These are phyloP conservation scores for Erpetoichthys calabaricus DNA, from an alignment of 2,797 vertebrate species.

Conservation along the genomic window DNA sequence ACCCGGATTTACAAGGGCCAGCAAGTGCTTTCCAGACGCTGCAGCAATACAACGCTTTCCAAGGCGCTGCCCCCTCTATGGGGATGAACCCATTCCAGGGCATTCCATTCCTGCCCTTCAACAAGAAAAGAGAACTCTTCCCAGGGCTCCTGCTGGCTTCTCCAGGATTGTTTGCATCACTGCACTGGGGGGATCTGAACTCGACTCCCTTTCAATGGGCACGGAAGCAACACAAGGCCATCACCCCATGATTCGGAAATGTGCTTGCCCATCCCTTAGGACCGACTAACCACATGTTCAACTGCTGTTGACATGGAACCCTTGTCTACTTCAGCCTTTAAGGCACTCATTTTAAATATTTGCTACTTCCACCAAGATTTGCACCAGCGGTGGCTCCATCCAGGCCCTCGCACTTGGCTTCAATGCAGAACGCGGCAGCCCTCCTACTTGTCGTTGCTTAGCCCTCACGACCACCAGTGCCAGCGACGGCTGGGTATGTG, in stretches of 20 bases:
- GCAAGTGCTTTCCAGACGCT: slow-evolving; percentile 20
- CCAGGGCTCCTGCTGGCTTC: slow-evolving; percentile 20
- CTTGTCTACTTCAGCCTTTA: too few relatives aligned
- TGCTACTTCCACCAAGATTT: too few relatives aligned
- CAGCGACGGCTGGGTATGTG: too few relatives aligned
- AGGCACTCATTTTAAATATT: too few relatives aligned
- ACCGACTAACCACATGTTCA: slow-evolving; percentile 9
- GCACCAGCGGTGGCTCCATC: too few relatives aligned
- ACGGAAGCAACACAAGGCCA: slow-evolving; percentile 8
- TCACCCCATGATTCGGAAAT: slow-evolving; percentile 8
- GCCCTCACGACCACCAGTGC: slow-evolving; percentile 2
- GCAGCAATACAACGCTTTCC: slow-evolving; percentile 20
- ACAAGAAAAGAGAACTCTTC: slow-evolving; percentile 24
- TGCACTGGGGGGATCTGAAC: slow-evolving; percentile 17
- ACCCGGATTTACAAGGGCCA: slow-evolving; percentile 23
- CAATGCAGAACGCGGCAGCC: slow-evolving; percentile 13
- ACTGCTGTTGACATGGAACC: slow-evolving; percentile 16
- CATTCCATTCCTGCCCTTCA: slow-evolving; percentile 24
- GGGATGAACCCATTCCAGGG: slow-evolving; percentile 24
- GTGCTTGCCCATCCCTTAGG: slow-evolving; percentile 7
- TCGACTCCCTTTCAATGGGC: slow-evolving; percentile 9
- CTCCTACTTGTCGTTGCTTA: slow-evolving; percentile 13
- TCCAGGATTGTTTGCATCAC: slow-evolving; percentile 22
- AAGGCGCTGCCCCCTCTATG: slow-evolving; percentile 18
- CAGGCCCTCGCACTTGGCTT: too few relatives aligned